phyloP scores from a whole-genome alignment of 2,113 vertebrate genomes.

The Sula dactylatra region DNA sequence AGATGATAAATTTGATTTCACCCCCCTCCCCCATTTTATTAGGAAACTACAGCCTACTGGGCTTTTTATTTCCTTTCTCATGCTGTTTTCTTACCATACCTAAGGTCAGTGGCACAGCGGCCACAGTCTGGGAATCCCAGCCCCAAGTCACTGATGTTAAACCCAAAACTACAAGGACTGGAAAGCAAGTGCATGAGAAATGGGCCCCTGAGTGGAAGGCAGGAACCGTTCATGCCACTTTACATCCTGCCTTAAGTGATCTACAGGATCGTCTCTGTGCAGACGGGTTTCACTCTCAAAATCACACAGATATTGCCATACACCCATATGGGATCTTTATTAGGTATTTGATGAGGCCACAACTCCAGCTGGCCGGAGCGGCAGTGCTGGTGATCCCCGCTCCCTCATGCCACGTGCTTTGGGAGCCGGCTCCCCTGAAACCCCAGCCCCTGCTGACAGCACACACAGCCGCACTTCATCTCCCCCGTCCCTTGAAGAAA shows the following conservation, averaged over 20 bases:
- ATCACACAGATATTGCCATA: neutral
- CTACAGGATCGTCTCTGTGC: neutral
- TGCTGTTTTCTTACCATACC: neutral
- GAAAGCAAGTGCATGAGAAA: accelerated
- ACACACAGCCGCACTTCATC: neutral
- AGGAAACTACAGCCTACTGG: neutral
- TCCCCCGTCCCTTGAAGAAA: neutral
- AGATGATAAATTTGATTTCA: neutral
- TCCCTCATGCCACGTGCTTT: accelerated
- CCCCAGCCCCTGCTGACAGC: neutral
- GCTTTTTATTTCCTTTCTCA: neutral
- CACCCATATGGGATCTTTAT: neutral
- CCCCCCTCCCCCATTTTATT: neutral
- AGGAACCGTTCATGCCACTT: accelerated
- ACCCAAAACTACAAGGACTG: neutral
- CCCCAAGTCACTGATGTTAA: neutral
- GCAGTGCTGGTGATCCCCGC: neutral
- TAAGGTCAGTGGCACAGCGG: neutral
- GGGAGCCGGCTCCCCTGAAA: neutral
- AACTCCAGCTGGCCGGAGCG: accelerated
- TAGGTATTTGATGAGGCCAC: neutral
- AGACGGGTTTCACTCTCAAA: neutral
- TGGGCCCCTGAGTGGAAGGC: neutral
- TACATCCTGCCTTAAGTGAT: neutral
- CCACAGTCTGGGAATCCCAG: neutral